These are phyloP conservation scores for Oegoconia quadripuncta DNA, from an alignment of 2,888 invertebrate species.

Conservation along the genomic window DNA sequence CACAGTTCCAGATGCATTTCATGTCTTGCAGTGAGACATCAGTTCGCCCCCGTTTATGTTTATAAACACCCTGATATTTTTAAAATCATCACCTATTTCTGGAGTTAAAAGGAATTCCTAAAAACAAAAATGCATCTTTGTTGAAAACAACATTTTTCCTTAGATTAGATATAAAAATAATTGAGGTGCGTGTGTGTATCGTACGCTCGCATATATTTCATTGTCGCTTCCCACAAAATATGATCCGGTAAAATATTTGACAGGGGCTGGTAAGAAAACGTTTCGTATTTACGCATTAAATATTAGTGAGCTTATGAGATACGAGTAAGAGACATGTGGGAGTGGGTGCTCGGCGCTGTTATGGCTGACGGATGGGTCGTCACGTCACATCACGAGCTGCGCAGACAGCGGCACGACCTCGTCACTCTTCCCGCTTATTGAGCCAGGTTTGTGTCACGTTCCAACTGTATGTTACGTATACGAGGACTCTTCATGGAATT, in stretches of 20 bases:
- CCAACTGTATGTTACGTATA: slow-evolving; percentile 25
- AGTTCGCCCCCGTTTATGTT: slow-evolving; percentile 44
- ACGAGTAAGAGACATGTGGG: slow-evolving; percentile 15
- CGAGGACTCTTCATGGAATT: slow-evolving; percentile 44
- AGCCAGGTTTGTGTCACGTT: slow-evolving; percentile 56
- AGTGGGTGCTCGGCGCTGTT: slow-evolving; percentile 28
- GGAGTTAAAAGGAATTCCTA: no score
- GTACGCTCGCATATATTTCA: not conserved
- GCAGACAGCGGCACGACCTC: slow-evolving; percentile 30
- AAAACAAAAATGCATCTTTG: no score
- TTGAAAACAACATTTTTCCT: no score
- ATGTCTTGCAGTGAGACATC: slow-evolving; percentile 45
- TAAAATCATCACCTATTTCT: slow-evolving; percentile 18
- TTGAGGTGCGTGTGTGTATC: not conserved
- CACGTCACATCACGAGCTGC: slow-evolving; percentile 15
- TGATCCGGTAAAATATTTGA: slow-evolving; percentile 27
- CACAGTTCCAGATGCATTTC: slow-evolving; percentile 54
- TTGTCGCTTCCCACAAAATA: slow-evolving; percentile 15
- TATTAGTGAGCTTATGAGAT: slow-evolving; percentile 19
- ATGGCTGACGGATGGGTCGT: slow-evolving; percentile 37
- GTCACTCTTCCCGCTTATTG: slow-evolving; percentile 45
- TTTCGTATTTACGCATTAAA: slow-evolving; percentile 14
- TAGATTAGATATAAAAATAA: not conserved
- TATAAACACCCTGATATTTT: slow-evolving; percentile 50
- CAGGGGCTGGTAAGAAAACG: slow-evolving; percentile 12